Evolutionary conservation across 1,140 invertebrate species (phyloP).

Genomic region (Papilio machaon): DNA sequence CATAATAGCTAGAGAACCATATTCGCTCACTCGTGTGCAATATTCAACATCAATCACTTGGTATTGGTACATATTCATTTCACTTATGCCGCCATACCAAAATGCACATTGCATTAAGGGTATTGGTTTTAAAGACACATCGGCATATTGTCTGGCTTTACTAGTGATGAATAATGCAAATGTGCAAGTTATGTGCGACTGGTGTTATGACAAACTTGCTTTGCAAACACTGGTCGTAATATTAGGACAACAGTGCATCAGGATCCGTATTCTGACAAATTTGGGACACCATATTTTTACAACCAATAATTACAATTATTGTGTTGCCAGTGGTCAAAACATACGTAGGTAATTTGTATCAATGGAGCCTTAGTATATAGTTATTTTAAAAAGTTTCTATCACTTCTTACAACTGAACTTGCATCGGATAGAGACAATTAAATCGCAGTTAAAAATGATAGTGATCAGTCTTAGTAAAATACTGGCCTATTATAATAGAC

Average conservation of each 20-base stretch:
- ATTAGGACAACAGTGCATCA: not conserved
- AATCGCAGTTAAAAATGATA: not conserved
- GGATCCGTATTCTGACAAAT: too few relatives aligned
- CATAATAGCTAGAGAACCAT: not conserved
- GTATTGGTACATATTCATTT: constrained; percentile 6
- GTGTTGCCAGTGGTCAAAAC: too few relatives aligned
- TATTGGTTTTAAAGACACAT: constrained; percentile 23
- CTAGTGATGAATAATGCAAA: constrained; percentile 40
- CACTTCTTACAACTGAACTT: not conserved
- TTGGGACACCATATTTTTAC: too few relatives aligned
- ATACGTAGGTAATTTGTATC: too few relatives aligned
- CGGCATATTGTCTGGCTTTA: constrained; percentile 37
- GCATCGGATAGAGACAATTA: not conserved
- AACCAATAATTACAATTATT: too few relatives aligned
- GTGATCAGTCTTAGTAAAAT: not conserved
- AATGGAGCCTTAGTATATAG: not conserved
- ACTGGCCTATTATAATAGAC: not conserved
- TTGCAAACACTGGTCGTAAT: constrained; percentile 35
- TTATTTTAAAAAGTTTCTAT: not conserved
- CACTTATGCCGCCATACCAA: constrained; percentile 20
- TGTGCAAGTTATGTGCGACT: constrained; percentile 40
- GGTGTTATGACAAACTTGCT: constrained; percentile 46
- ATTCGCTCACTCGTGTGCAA: not conserved
- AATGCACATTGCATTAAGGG: constrained; percentile 21
- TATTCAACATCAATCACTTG: not conserved